Conservation (phyloP, 2,888 invertebrate species). For the Aethes cnicana region DNA sequence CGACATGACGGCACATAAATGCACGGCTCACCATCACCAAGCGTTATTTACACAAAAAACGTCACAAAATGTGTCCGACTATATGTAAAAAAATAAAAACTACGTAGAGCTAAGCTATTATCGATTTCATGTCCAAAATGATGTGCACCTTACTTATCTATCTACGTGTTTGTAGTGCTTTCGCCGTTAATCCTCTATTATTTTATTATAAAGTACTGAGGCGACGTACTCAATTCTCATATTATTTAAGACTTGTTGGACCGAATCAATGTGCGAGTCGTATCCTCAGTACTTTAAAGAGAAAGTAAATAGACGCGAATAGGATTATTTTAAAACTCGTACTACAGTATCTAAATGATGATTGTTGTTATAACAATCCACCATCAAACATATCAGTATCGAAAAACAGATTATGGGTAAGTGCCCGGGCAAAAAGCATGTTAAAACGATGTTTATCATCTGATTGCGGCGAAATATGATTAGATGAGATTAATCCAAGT, state of each 20-base stretch:
- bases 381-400: no score
- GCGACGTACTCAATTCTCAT: no score
- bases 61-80: not conserved
- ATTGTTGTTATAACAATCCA: constrained; percentile 14
- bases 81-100: not conserved
- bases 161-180: constrained; percentile 3
- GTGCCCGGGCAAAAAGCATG: no score
- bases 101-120: not conserved
- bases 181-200: constrained; percentile 7
- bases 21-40: constrained; percentile 2
- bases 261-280: no score
- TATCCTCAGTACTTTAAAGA: no score
- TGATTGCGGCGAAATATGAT: not conserved
- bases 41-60: constrained; percentile 10
- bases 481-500: not conserved
- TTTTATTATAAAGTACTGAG: no score
- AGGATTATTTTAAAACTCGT: no score
- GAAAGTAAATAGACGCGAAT: no score
- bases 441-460: not conserved
- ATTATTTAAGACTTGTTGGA: no score
- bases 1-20: constrained; percentile 2
- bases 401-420: no score
- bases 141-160: not conserved
- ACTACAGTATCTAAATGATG: constrained; percentile 10
- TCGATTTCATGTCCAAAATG: not conserved